Conservation (phyloP, 2,797 vertebrate genomes). For the Tolypeutes matacus region DNA sequence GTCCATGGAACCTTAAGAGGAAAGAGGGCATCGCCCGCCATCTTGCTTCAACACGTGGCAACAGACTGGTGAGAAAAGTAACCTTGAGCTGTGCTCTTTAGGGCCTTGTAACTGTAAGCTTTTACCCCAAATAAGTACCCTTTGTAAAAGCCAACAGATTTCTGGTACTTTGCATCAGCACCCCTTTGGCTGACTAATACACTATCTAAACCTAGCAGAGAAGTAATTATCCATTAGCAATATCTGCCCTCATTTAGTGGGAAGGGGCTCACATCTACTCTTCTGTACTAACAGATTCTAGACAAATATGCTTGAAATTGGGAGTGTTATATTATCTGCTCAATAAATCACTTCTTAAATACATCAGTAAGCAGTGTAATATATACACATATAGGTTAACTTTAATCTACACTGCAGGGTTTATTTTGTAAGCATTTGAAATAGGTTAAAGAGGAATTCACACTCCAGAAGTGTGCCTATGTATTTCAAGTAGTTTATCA, state of each 20-base stretch:
- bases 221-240: neutral
- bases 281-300: neutral
- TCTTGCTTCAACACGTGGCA: too few species aligned
- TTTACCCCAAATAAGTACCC: too few species aligned
- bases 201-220: neutral
- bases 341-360: slow-evolving; percentile 53
- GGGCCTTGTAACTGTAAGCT: too few species aligned
- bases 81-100: too few species aligned
- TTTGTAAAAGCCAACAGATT: too few species aligned
- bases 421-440: neutral
- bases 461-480: neutral
- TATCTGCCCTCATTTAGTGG: neutral
- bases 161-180: too few species aligned
- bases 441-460: neutral
- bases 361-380: neutral
- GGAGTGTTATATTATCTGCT: neutral
- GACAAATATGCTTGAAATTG: slow-evolving; percentile 12
- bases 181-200: too few species aligned
- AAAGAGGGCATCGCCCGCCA: too few species aligned
- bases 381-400: neutral
- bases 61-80: too few species aligned
- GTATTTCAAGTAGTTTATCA: neutral
- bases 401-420: neutral
- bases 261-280: neutral
- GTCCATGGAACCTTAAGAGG: too few species aligned